These are phyloP conservation scores for Coelopa frigida DNA, from an alignment of 1,140 invertebrate species.

Conservation along the genomic window DNA sequence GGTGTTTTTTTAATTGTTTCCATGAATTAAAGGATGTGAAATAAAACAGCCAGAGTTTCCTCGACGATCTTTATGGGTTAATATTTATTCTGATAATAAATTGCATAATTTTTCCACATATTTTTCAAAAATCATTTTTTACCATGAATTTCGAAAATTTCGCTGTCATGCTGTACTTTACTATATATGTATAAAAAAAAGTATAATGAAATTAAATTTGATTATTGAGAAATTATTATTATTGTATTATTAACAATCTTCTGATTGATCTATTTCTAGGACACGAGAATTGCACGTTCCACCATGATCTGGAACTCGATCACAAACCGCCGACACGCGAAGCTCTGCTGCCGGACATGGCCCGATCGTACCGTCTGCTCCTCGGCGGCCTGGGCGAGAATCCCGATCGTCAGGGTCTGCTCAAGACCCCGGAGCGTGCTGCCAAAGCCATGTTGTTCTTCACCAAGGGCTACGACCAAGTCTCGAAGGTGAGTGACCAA, in stretches of 20 bases:
- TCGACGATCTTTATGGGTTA: no score
- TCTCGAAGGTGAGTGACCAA: conserved; percentile 78
- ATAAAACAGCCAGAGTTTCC: no score
- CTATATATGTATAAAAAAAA: no score
- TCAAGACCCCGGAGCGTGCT: conserved; percentile 95
- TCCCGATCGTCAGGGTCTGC: conserved; percentile 81
- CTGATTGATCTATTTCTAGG: no score
- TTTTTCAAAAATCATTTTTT: no score
- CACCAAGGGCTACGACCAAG: conserved; percentile 99
- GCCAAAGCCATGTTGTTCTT: conserved; percentile 99
- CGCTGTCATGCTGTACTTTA: no score
- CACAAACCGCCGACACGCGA: conserved; percentile 82
- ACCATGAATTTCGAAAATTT: no score
- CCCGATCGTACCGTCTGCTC: conserved; percentile 72
- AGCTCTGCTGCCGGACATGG: conserved; percentile 79
- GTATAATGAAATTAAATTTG: no score
- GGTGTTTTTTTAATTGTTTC: no score
- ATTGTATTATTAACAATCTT: conserved; percentile 17
- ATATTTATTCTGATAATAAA: no score
- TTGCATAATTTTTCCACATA: no score
- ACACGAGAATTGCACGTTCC: conserved; percentile 84
- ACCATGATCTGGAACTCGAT: conserved; percentile 82
- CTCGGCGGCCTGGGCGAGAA: conserved; percentile 84
- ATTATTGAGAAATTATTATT: neutral
- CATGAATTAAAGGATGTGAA: no score